Conservation (phyloP, 1,140 invertebrate genomes). For the Battus philenor region DNA sequence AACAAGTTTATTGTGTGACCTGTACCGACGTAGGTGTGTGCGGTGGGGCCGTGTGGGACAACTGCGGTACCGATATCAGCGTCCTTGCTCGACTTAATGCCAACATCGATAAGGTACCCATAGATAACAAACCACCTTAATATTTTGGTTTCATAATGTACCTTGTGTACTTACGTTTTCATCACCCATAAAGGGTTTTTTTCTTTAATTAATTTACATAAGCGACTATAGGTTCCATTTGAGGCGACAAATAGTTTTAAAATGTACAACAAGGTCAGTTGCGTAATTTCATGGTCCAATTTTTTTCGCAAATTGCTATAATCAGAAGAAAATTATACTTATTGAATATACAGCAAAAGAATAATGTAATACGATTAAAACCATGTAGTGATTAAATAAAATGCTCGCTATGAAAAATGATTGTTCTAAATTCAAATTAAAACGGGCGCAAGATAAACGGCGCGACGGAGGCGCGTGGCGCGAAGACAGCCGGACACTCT, state of each 20-base stretch:
- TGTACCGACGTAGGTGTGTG: slow-evolving; percentile 14
- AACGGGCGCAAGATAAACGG: slow-evolving; percentile 35
- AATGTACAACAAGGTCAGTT: too few species aligned
- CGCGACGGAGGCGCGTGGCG: slow-evolving; percentile 51
- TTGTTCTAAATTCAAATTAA: slow-evolving; percentile 46
- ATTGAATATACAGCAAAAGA: too few species aligned
- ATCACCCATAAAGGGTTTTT: too few species aligned
- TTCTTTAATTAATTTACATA: slow-evolving; percentile 6
- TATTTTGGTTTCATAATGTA: too few species aligned
- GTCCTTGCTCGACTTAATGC: slow-evolving; percentile 56
- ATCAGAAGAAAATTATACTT: too few species aligned
- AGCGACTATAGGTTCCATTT: not conserved
- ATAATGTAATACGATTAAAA: too few species aligned
- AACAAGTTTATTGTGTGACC: slow-evolving; percentile 24
- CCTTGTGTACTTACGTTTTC: too few species aligned
- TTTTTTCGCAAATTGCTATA: too few species aligned
- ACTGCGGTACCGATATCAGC: slow-evolving; percentile 35
- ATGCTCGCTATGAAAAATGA: slow-evolving; percentile 39
- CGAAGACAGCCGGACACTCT: slow-evolving; percentile 54
- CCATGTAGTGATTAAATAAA: too few species aligned
- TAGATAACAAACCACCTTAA: slow-evolving; percentile 26
- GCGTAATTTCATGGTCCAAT: too few species aligned
- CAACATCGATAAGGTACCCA: slow-evolving; percentile 38
- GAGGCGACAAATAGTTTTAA: too few species aligned
- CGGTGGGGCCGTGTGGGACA: slow-evolving; percentile 32